Percentiles rank a stretch among this genome's conserved stretches.
Evolutionary conservation across 2,113 vertebrate genomes (phyloP).

Genomic region (Apaloderma vittatum): DNA sequence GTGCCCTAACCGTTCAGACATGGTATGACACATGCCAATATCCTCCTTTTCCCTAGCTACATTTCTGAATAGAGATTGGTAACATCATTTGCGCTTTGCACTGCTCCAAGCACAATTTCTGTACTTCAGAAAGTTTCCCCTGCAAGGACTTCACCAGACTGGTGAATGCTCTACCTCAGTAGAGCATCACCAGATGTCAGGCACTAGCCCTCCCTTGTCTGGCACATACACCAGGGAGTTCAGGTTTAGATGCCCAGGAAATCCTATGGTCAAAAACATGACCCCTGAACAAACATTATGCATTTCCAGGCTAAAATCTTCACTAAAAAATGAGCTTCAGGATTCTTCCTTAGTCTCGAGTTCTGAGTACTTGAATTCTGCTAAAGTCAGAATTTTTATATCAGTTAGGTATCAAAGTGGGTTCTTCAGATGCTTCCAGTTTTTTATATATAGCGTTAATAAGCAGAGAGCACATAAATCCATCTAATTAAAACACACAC

Average conservation of each 20-base stretch:
- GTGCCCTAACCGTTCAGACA: not conserved
- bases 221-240: accelerated
- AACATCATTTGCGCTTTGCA: not conserved
- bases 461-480: not conserved
- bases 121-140: not conserved
- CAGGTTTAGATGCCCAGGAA: not conserved
- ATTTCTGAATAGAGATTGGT: not conserved
- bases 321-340: not conserved
- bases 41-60: not conserved
- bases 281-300: not conserved
- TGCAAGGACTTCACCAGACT: not conserved
- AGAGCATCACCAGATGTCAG: not conserved
- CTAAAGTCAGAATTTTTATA: not conserved
- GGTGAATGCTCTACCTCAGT: too few species aligned
- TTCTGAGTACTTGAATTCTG: not conserved
- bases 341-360: not conserved
- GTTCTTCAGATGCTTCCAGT: not conserved
- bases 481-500: not conserved
- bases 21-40: not conserved
- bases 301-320: not conserved
- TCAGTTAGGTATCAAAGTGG: accelerated
- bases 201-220: not conserved
- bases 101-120: not conserved
- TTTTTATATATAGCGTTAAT: not conserved
- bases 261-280: not conserved